Evolutionary conservation across 2,113 vertebrate species (phyloP).

Genomic region (Tupaia tana): DNA sequence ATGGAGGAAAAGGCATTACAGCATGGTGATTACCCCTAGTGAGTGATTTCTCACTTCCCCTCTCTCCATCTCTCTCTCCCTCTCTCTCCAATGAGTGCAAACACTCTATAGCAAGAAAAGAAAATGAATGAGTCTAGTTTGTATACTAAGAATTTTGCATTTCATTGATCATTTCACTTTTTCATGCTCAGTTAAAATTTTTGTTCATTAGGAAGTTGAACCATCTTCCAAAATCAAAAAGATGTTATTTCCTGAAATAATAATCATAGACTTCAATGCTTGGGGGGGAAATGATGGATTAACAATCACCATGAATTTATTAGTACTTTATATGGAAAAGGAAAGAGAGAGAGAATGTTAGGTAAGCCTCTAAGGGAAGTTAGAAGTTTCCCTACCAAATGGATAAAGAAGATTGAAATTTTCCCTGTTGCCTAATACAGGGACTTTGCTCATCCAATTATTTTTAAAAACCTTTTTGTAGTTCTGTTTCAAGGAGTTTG

Average conservation of each 20-base stretch:
- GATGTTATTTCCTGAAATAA: constrained; percentile 15
- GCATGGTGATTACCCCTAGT: too few species aligned
- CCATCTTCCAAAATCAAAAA: neutral
- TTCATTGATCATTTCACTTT: neutral
- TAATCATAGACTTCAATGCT: neutral
- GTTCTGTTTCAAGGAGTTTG: neutral
- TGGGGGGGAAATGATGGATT: neutral
- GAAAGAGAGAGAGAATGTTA: neutral
- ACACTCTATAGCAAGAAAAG: too few species aligned
- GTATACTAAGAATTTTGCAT: neutral
- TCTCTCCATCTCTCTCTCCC: too few species aligned
- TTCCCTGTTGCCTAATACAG: neutral
- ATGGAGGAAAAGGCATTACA: too few species aligned
- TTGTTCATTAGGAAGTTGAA: neutral
- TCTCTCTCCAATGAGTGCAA: too few species aligned
- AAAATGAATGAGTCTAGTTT: neutral
- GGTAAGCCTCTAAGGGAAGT: neutral
- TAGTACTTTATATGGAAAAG: neutral
- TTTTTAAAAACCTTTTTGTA: neutral
- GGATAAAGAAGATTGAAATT: neutral
- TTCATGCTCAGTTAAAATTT: neutral
- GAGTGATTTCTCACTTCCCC: too few species aligned
- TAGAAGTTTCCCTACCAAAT: neutral
- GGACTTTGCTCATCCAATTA: neutral
- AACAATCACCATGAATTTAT: neutral